These are phyloP conservation scores for Syrista parreyssii DNA, from an alignment of 2,888 invertebrate genomes.

Conservation along the genomic window DNA sequence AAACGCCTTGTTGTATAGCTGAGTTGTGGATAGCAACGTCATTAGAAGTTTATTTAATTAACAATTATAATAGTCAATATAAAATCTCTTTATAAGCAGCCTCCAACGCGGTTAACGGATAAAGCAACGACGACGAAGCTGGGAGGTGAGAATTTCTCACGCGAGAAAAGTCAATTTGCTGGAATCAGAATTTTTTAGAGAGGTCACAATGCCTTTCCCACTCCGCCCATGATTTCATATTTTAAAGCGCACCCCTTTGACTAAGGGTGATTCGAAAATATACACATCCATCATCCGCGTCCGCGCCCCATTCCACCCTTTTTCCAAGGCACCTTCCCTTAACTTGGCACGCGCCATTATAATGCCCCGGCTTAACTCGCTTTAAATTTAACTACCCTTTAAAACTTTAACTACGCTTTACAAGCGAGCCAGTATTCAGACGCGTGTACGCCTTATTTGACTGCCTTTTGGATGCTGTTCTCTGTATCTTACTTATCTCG, in stretches of 20 bases:
- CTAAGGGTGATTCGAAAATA: constrained; percentile 50
- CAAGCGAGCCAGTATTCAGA: constrained; percentile 27
- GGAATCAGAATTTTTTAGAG: constrained; percentile 32
- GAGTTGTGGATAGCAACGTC: neutral
- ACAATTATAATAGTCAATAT: neutral
- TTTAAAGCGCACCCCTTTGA: constrained; percentile 36
- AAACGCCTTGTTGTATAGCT: neutral
- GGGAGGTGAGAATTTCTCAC: constrained; percentile 19
- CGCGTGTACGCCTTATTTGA: neutral
- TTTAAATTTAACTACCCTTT: constrained; percentile 61
- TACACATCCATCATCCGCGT: constrained; percentile 59
- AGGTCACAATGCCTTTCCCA: constrained; percentile 37
- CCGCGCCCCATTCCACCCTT: constrained; percentile 15
- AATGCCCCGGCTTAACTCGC: constrained; percentile 52
- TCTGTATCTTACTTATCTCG: constrained; percentile 27
- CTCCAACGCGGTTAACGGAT: neutral
- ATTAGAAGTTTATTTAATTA: neutral
- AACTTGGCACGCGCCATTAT: constrained; percentile 56
- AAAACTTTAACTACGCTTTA: constrained; percentile 52
- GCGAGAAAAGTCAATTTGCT: constrained; percentile 22
- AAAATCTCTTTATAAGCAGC: neutral
- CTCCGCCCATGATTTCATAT: constrained; percentile 46
- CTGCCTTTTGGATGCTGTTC: neutral
- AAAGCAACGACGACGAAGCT: neutral
- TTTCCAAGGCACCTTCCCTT: constrained; percentile 22